phyloP scores from a whole-genome alignment of 2,113 vertebrate species.

The Saccopteryx bilineata region DNA sequence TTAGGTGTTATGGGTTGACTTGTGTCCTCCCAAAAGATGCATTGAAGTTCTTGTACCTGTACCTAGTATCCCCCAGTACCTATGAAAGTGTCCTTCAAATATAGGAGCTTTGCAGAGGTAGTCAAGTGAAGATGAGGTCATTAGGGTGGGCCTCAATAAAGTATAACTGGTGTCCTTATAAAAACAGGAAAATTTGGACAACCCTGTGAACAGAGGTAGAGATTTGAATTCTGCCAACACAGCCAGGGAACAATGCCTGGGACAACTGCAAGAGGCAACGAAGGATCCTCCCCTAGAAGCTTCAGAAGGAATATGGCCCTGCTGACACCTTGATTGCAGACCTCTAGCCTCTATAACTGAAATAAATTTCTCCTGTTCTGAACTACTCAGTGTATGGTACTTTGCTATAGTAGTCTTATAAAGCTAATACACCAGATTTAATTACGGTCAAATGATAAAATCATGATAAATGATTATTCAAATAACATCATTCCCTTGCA shows the following conservation, averaged over 20 bases:
- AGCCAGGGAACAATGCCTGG: not conserved
- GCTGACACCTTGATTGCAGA: not conserved
- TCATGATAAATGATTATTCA: slow-evolving; percentile 33
- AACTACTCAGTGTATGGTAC: not conserved
- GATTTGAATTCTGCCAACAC: not conserved
- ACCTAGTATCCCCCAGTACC: not conserved
- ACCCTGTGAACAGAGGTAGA: not conserved
- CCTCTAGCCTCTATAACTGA: not conserved
- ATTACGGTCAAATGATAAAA: not conserved
- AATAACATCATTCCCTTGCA: slow-evolving; percentile 11
- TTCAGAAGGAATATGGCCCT: not conserved
- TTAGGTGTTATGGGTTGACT: not conserved
- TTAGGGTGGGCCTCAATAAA: not conserved
- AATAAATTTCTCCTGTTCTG: not conserved
- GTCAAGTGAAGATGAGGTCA: not conserved
- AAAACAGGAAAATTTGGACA: not conserved
- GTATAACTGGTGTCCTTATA: not conserved
- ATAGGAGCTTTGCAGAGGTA: not conserved
- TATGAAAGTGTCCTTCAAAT: not conserved
- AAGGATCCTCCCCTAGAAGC: not conserved
- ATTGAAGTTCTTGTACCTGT: not conserved
- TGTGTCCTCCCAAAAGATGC: not conserved
- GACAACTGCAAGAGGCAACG: not conserved
- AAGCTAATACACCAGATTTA: slow-evolving; percentile 24
- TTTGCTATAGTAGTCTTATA: not conserved